Evolutionary conservation across 2,888 invertebrate species (phyloP).

Genomic region (Acanthopleura granulata): DNA sequence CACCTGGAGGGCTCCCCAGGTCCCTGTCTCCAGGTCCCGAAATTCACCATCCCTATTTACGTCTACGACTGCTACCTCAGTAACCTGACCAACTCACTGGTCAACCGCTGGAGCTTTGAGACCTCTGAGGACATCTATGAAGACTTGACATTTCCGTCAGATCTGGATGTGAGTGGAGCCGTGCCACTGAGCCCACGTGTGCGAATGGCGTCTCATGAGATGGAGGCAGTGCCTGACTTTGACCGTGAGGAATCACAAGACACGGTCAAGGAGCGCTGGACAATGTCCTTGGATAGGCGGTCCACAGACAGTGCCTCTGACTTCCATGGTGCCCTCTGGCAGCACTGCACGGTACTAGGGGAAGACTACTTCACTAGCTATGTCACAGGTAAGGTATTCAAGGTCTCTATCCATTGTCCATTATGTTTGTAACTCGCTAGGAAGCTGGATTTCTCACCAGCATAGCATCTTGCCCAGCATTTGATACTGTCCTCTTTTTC

Average conservation of each 20-base stretch:
- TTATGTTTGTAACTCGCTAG: too few relatives aligned
- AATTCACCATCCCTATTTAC: slow-evolving; percentile 74
- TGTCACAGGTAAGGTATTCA: slow-evolving; percentile 68
- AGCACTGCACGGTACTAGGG: slow-evolving; percentile 75
- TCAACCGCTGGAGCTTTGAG: slow-evolving; percentile 54
- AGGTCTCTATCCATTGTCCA: too few relatives aligned
- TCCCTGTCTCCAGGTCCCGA: not conserved
- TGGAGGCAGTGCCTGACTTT: slow-evolving; percentile 30
- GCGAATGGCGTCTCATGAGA: slow-evolving; percentile 19
- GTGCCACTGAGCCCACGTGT: slow-evolving; percentile 27
- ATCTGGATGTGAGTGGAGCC: slow-evolving; percentile 29
- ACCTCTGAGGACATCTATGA: slow-evolving; percentile 58
- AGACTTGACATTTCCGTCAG: slow-evolving; percentile 60
- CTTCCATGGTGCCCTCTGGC: slow-evolving; percentile 69
- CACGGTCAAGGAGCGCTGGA: slow-evolving; percentile 22
- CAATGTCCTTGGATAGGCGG: slow-evolving; percentile 46
- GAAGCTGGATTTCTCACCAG: too few relatives aligned
- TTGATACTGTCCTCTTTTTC: too few relatives aligned
- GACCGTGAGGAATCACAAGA: slow-evolving; percentile 14
- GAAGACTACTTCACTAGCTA: slow-evolving; percentile 77
- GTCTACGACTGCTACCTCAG: slow-evolving; percentile 79
- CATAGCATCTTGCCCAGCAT: too few relatives aligned
- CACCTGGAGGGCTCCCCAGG: not conserved
- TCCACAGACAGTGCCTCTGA: slow-evolving; percentile 51
- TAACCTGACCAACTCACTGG: slow-evolving; percentile 71